These are phyloP conservation scores for Polypterus senegalus DNA, from an alignment of 2,113 vertebrate genomes.

Conservation along the genomic window DNA sequence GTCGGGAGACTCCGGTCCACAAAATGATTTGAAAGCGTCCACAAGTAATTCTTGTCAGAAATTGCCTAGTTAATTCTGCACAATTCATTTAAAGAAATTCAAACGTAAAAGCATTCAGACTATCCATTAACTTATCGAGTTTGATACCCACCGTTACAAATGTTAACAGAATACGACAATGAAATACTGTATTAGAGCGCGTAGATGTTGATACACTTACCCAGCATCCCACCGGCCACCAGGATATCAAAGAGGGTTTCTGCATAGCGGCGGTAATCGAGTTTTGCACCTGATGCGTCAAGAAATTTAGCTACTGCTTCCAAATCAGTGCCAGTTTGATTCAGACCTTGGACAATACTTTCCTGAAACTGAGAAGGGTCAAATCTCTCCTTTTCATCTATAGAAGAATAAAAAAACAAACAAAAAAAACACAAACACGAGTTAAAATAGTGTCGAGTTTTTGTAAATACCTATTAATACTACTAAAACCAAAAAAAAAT, in stretches of 20 bases:
- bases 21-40: no score
- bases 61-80: no score
- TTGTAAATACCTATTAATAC: background rate
- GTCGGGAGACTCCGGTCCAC: no score
- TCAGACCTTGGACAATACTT: slow-evolving; percentile 99
- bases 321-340: slow-evolving; percentile 95
- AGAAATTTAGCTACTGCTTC: slow-evolving; percentile 98
- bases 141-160: no score
- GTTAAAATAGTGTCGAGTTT: background rate
- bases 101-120: no score
- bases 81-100: no score
- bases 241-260: slow-evolving; percentile 98
- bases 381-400: slow-evolving; percentile 99
- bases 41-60: no score
- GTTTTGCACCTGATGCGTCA: slow-evolving; percentile 96
- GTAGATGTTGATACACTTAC: slow-evolving; percentile 43
- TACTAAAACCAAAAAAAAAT: slow-evolving; percentile 10
- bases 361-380: slow-evolving; percentile 99
- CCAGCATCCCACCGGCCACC: slow-evolving; percentile 98
- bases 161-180: no score
- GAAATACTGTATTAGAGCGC: no score
- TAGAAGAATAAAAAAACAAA: slow-evolving; percentile 5
- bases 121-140: no score
- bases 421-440: background rate
- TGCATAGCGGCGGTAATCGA: slow-evolving; percentile 98